phyloP scores from a whole-genome alignment of 2,113 vertebrate genomes.

The Ameiurus melas region DNA sequence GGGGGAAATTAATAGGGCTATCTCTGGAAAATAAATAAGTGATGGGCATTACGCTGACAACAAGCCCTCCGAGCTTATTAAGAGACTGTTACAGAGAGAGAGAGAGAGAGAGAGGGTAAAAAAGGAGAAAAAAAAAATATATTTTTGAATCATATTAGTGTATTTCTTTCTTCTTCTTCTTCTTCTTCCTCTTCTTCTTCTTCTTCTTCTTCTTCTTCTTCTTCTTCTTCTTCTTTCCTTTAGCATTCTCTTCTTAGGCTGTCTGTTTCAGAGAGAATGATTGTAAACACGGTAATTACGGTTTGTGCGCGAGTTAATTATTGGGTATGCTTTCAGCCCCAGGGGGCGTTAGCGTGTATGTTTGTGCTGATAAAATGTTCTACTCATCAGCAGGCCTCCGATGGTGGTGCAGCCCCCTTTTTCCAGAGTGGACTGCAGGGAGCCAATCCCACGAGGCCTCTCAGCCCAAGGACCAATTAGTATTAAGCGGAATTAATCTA shows the following conservation, averaged over 20 bases:
- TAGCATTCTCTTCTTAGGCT: conserved; percentile 43
- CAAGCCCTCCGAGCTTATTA: conserved; percentile 77
- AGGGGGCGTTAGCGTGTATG: conserved; percentile 73
- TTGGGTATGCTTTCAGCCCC: conserved; percentile 68
- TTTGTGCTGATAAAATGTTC: conserved; percentile 75
- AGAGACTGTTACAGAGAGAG: conserved; percentile 58
- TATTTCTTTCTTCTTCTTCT: conserved; percentile 51
- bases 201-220: conserved; percentile 60
- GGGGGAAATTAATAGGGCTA: conserved; percentile 81
- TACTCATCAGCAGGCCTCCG: conserved; percentile 73
- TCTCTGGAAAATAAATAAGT: conserved; percentile 82
- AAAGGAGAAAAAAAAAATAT: conserved; percentile 40
- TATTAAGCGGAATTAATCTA: conserved; percentile 81
- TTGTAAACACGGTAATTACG: conserved; percentile 84
- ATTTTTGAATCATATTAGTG: conserved; percentile 24
- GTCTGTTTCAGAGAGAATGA: conserved; percentile 63
- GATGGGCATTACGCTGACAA: conserved; percentile 77
- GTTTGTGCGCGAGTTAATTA: conserved; percentile 82
- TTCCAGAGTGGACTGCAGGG: conserved; percentile 74
- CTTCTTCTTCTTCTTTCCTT: conserved; percentile 59
- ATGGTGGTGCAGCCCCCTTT: conserved; percentile 62
- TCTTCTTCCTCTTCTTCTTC: conserved; percentile 56
- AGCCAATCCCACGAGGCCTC: conserved; percentile 66
- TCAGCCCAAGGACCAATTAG: conserved; percentile 78
- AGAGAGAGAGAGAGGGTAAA: not conserved